Percentiles rank a stretch among this genome's conserved stretches.
Conservation (phyloP, 2,797 vertebrate species). For the Falco biarmicus region DNA sequence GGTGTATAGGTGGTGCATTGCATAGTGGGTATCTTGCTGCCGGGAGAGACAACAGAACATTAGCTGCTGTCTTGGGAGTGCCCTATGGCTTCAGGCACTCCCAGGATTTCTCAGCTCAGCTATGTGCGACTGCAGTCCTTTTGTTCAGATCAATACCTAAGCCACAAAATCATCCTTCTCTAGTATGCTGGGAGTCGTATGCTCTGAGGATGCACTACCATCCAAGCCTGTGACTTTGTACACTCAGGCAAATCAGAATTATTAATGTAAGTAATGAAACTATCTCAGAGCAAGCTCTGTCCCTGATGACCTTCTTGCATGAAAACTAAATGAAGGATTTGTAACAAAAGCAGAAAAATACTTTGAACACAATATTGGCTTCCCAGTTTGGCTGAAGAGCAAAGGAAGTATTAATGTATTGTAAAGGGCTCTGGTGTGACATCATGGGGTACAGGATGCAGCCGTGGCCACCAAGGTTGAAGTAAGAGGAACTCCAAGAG, state of each 20-base stretch:
- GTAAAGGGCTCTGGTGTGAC: not conserved
- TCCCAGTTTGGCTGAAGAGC: not conserved
- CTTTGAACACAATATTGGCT: not conserved
- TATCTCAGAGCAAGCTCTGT: not conserved
- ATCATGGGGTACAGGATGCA: not conserved
- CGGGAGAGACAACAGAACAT: not conserved
- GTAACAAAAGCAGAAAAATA: not conserved
- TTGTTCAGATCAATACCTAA: not conserved
- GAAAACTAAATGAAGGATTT: not conserved
- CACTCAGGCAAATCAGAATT: not conserved
- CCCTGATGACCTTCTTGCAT: not conserved
- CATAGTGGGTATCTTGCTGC: not conserved
- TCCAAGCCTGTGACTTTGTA: not conserved
- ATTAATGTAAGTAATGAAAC: not conserved
- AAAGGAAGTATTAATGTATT: not conserved
- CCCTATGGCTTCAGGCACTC: not conserved
- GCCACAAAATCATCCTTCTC: not conserved
- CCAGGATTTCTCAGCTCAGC: not conserved
- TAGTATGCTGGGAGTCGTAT: accelerated
- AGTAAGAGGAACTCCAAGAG: not conserved
- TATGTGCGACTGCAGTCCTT: not conserved
- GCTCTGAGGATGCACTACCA: not conserved
- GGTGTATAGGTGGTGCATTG: not conserved
- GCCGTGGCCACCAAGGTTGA: not conserved
- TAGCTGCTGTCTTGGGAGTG: not conserved